Conservation (phyloP, 2,888 invertebrate species). For the Mesodorylaimus sp. region DNA sequence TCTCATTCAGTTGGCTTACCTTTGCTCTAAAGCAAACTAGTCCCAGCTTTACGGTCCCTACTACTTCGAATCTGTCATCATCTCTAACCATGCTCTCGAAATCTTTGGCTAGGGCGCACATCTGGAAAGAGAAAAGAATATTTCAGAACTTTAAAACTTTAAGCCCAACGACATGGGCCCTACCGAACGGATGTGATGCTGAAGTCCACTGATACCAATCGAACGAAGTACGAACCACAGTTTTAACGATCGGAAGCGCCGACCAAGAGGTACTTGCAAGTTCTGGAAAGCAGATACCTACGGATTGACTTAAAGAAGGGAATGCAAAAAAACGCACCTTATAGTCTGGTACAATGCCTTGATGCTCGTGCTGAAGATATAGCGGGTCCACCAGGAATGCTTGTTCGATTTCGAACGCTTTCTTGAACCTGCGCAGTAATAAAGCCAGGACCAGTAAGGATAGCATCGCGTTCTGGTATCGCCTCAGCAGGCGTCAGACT, state of each 20-base stretch:
- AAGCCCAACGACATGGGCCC: neutral
- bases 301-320: too few relatives aligned
- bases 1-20: too few relatives aligned
- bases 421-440: slow-evolving; percentile 87
- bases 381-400: slow-evolving; percentile 96
- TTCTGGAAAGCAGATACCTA: too few relatives aligned
- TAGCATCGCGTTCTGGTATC: too few relatives aligned
- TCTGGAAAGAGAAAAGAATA: slow-evolving; percentile 28
- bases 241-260: slow-evolving; percentile 82
- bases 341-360: slow-evolving; percentile 44
- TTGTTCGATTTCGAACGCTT: slow-evolving; percentile 72
- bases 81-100: slow-evolving; percentile 52
- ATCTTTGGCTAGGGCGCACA: slow-evolving; percentile 47
- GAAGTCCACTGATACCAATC: slow-evolving; percentile 76
- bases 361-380: slow-evolving; percentile 90
- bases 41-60: slow-evolving; percentile 68
- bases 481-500: neutral
- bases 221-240: slow-evolving; percentile 88
- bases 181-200: slow-evolving; percentile 64
- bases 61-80: slow-evolving; percentile 61
- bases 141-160: neutral
- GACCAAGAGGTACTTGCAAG: slow-evolving; percentile 51
- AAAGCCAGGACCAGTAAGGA: too few relatives aligned
- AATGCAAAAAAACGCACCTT: slow-evolving; percentile 13
- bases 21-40: slow-evolving; percentile 73